Percentiles rank a stretch among this genome's conserved stretches.
phyloP scores from a whole-genome alignment of 2,113 vertebrate species.

The Rhinoptilus africanus region DNA sequence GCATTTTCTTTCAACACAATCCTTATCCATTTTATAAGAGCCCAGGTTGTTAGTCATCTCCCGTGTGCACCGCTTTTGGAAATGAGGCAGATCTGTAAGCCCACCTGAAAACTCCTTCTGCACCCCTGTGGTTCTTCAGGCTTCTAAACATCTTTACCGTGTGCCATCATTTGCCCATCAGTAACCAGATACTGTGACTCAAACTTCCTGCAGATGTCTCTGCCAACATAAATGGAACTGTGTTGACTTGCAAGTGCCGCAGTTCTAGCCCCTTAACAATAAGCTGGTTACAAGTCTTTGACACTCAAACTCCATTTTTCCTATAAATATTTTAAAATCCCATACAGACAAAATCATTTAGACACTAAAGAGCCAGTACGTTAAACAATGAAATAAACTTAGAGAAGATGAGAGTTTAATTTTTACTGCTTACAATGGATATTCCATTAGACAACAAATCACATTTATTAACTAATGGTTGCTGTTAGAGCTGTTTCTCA shows the following conservation, averaged over 20 bases:
- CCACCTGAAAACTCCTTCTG: neutral
- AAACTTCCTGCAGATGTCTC: neutral
- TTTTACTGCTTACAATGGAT: neutral
- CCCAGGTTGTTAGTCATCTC: neutral
- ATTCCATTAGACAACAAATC: neutral
- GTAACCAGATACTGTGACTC: neutral
- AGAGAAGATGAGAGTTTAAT: neutral
- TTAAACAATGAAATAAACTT: neutral
- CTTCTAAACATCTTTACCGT: neutral
- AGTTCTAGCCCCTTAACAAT: neutral
- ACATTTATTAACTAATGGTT: neutral
- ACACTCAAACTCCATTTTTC: neutral
- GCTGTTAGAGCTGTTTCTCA: neutral
- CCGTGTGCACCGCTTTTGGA: neutral
- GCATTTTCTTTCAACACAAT: neutral
- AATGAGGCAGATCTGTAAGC: rapidly evolving
- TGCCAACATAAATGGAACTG: neutral
- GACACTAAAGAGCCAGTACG: neutral
- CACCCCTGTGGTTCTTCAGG: neutral
- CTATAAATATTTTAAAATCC: neutral
- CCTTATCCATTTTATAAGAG: neutral
- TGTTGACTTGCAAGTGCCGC: neutral
- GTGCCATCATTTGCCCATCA: neutral
- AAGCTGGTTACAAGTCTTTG: neutral
- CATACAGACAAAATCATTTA: neutral